Percentiles rank a stretch among this genome's conserved stretches.
phyloP scores from a whole-genome alignment of 2,888 invertebrate species.

The Stictocephala bisonia region DNA sequence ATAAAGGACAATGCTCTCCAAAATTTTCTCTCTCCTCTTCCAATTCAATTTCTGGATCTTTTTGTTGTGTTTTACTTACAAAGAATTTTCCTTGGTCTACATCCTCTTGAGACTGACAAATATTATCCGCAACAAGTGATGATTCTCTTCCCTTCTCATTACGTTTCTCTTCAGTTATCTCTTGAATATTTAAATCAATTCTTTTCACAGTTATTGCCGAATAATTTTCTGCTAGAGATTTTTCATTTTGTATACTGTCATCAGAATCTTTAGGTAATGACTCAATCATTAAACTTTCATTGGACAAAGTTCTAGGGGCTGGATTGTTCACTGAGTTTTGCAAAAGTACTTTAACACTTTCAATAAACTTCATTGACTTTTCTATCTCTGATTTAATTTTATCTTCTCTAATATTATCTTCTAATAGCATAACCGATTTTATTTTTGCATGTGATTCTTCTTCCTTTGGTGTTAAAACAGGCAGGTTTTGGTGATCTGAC shows the following conservation, averaged over 20 bases:
- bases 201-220: not conserved
- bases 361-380: constrained; percentile 8
- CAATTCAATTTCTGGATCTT: too few relatives aligned
- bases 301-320: not conserved
- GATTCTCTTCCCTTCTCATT: not conserved
- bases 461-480: too few relatives aligned
- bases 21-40: not conserved
- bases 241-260: not conserved
- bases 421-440: not conserved
- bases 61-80: too few relatives aligned
- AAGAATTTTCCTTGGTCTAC: not conserved
- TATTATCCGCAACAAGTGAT: not conserved
- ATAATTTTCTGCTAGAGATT: not conserved
- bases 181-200: not conserved
- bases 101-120: not conserved
- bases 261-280: constrained; percentile 38
- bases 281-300: constrained; percentile 24
- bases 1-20: not conserved
- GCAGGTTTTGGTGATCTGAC: too few relatives aligned
- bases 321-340: constrained; percentile 4
- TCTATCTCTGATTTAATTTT: not conserved
- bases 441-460: not conserved
- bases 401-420: not conserved
- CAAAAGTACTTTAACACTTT: constrained; percentile 29
- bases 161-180: not conserved